phyloP scores from a whole-genome alignment of 2,888 invertebrate species.

The Pheosia tremula region DNA sequence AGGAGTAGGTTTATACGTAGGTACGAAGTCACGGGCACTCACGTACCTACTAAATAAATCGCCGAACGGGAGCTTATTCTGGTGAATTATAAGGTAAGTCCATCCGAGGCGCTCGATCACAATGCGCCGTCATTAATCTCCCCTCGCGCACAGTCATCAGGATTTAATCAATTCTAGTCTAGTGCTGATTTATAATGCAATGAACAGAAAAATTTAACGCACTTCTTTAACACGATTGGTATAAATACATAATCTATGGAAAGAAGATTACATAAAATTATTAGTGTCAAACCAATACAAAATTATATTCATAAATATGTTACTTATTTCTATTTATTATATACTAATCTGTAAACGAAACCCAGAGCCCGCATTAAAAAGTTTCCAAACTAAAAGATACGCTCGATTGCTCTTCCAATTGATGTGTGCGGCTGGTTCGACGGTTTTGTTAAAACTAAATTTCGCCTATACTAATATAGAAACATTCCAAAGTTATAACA shows the following conservation, averaged over 20 bases:
- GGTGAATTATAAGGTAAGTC: conserved; percentile 10
- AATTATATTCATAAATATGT: background rate
- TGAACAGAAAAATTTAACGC: conserved; percentile 30
- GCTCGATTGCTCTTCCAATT: conserved; percentile 32
- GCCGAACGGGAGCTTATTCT: background rate
- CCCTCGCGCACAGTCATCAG: conserved; percentile 53
- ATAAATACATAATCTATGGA: background rate
- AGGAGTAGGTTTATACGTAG: no score
- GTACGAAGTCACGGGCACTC: background rate
- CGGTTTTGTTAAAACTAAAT: conserved; percentile 24
- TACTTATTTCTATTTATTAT: conserved; percentile 6
- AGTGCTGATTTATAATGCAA: conserved; percentile 48
- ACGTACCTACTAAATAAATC: conserved; percentile 2
- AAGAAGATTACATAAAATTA: background rate
- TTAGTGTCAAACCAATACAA: background rate
- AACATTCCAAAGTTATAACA: conserved; percentile 21
- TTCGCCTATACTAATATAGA: conserved; percentile 21
- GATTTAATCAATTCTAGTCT: conserved; percentile 55
- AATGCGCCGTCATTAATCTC: conserved; percentile 47
- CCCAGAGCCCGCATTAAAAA: conserved; percentile 43
- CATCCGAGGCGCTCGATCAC: conserved; percentile 8
- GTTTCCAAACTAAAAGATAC: conserved; percentile 31
- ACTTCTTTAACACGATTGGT: background rate
- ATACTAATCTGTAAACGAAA: background rate
- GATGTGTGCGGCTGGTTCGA: conserved; percentile 21